A percentile compares a stretch with the other conserved stretches of the same genome.
Conservation (phyloP, 2,797 vertebrate species). For the Apodemus agrarius region DNA sequence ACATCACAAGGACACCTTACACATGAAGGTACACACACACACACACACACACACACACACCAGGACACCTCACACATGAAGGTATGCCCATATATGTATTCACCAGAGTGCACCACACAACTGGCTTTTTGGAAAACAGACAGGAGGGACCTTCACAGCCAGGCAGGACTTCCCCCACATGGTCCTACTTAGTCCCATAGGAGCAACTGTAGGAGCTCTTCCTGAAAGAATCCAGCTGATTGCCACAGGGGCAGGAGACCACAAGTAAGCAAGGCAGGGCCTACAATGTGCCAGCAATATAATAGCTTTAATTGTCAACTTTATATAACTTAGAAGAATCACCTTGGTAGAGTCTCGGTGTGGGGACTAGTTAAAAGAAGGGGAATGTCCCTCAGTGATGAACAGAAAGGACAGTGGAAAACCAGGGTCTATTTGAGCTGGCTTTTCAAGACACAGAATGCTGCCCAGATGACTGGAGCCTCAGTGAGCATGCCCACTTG, state of each 20-base stretch:
- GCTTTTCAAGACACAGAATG: background rate
- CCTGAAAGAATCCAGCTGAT: background rate
- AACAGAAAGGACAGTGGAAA: background rate
- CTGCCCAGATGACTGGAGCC: background rate
- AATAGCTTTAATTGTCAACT: background rate
- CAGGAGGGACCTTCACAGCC: background rate
- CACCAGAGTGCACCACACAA: background rate
- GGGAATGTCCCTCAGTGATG: background rate
- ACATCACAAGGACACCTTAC: too few relatives aligned
- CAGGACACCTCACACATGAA: background rate
- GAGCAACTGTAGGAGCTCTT: too few relatives aligned
- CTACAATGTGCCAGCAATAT: background rate
- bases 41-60: background rate
- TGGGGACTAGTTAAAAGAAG: background rate
- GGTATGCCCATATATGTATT: accelerated
- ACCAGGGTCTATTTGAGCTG: too few relatives aligned
- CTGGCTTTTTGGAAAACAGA: background rate
- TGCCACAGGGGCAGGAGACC: accelerated
- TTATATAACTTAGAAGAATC: background rate
- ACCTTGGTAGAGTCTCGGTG: too few relatives aligned
- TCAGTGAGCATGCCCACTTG: background rate
- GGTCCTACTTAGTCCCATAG: accelerated
- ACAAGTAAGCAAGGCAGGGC: background rate
- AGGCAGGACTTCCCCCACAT: accelerated
- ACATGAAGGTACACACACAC: background rate